Percentiles rank a stretch among this genome's conserved stretches.
These are phyloP conservation scores for Passer montanus DNA, from an alignment of 2,113 vertebrate species.

Conservation along the genomic window DNA sequence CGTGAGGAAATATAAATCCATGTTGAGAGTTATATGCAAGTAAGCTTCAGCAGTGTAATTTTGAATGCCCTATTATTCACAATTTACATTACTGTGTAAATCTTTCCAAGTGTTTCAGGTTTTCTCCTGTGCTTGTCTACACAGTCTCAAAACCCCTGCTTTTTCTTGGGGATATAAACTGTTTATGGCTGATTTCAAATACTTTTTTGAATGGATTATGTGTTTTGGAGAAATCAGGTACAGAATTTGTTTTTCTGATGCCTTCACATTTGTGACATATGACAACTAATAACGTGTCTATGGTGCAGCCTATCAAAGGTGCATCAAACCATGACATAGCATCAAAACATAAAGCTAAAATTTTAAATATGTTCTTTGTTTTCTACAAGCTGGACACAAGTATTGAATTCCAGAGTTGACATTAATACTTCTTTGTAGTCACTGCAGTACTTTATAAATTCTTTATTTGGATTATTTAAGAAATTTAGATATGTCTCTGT, in stretches of 20 bases:
- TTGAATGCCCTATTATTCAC: not conserved
- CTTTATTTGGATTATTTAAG: not conserved
- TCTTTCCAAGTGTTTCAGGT: not conserved
- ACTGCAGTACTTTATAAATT: not conserved
- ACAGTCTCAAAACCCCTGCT: not conserved
- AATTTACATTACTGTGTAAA: not conserved
- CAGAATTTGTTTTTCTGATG: not conserved
- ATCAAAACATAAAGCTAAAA: conserved; percentile 16
- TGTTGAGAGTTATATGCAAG: not conserved
- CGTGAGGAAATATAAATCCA: not conserved
- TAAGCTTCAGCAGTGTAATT: not conserved
- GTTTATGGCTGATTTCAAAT: not conserved
- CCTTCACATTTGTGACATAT: not conserved
- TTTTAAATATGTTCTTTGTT: not conserved
- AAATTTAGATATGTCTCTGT: not conserved
- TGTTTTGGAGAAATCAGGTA: not conserved
- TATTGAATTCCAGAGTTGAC: not conserved
- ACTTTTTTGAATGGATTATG: not conserved
- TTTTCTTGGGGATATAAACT: not conserved
- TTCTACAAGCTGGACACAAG: not conserved
- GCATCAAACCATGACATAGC: conserved; percentile 20
- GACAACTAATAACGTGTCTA: conserved; percentile 32
- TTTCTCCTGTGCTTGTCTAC: not conserved
- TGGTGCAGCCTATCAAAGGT: conserved; percentile 10
- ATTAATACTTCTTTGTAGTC: not conserved